Evolutionary conservation across 2,888 invertebrate species (phyloP).

Genomic region (Spodoptera littoralis): DNA sequence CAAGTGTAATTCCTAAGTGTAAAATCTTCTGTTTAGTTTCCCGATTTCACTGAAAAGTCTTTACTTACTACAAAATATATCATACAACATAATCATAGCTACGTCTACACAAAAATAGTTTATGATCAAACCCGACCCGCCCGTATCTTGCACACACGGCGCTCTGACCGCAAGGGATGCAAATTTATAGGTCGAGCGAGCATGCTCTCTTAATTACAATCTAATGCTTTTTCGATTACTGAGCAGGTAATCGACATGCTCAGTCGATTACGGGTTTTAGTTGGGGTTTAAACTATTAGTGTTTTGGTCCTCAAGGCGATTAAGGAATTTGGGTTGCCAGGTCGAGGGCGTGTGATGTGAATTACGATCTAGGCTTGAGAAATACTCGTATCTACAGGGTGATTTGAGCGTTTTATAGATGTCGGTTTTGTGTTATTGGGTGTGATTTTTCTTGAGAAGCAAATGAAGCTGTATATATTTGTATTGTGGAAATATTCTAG

Average conservation of each 20-base stretch:
- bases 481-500: too few relatives aligned
- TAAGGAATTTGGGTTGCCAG: constrained; percentile 47
- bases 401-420: background rate
- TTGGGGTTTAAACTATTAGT: constrained; percentile 30
- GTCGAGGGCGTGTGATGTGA: constrained; percentile 7
- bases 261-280: constrained; percentile 39
- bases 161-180: constrained; percentile 71
- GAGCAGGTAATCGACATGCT: constrained; percentile 61
- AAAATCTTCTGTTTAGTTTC: too few relatives aligned
- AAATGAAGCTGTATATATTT: too few relatives aligned
- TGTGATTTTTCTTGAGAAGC: too few relatives aligned
- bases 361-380: constrained; percentile 6
- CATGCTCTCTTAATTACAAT: constrained; percentile 80
- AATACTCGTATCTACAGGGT: background rate
- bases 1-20: too few relatives aligned
- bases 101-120: too few relatives aligned
- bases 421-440: too few relatives aligned
- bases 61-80: too few relatives aligned
- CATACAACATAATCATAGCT: too few relatives aligned
- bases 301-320: constrained; percentile 40
- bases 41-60: too few relatives aligned
- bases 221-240: constrained; percentile 84
- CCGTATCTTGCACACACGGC: constrained; percentile 10
- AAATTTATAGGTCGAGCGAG: constrained; percentile 74
- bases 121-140: background rate